Base-by-base conservation (phyloP, 2,113 vertebrate genomes). In the Mionectes macconnelli region DNA sequence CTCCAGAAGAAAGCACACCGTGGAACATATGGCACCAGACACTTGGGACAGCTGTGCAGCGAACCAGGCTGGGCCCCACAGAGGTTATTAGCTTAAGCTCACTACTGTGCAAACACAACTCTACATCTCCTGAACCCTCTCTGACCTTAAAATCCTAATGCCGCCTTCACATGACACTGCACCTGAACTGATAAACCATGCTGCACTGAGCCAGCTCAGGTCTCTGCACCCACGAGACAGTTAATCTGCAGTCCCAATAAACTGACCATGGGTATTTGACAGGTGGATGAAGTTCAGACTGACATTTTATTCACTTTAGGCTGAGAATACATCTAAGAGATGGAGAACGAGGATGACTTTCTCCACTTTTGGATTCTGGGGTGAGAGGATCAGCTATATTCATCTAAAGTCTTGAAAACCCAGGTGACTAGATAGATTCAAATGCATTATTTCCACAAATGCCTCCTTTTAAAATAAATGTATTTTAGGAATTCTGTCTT, bases 141-240 rank as follows among this genome's bases (percentile, higher is more conserved):
- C 52, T 91, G 94, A 85, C 87, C 90, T 76, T 37, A 45, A 76
- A 91, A 96, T 93, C 70, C 62, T 47, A 68, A n/a, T 18, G 57
- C 60, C 0, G 6, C 53, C 84, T 89, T 37, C 78, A 44, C 53
- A 23, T 64, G 75, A 67, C 49, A 30, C 70, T 13, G 44, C 82
- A 45, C 57, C 70, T 79, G 53, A 82, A 90, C 81, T 17, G 33
- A 70, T 42, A 87, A 66, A 44, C 35, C 20, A 2, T 0, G 0
- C 75, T 83, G 27, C 13, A 7, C 56, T 7, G 42, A 89, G 72
- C 35, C 66, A 84, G 30, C 52, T 83, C 10, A 1, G 31, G 31
- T 42, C 74, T 57, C 35, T 52, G 31, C 49, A 21, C 35, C 24
- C 33, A 23, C 6, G 1, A 40, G 47, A 56, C 63, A 37, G 44